Conservation (phyloP, 2,113 vertebrate species). For the Pipra filicauda region DNA sequence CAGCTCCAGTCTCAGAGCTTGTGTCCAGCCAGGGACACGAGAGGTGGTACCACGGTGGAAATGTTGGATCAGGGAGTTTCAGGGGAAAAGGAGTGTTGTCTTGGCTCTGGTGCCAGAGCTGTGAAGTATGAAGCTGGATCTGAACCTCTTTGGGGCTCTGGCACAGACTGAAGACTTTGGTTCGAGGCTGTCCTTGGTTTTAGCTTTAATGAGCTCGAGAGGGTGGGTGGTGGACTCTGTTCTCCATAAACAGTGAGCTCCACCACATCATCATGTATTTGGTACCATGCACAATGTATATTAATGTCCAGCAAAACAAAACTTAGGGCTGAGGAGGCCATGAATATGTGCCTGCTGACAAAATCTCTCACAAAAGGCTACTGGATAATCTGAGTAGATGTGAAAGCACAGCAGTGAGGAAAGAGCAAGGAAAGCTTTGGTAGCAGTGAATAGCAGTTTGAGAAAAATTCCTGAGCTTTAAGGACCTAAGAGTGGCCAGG, state of each 20-base stretch:
- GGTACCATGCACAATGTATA: not conserved
- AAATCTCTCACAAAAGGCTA: not conserved
- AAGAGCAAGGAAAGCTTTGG: not conserved
- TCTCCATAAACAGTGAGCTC: not conserved
- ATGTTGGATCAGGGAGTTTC: not conserved
- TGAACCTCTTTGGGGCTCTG: not conserved
- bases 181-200: not conserved
- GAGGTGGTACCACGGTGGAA: conserved; percentile 33
- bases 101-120: not conserved
- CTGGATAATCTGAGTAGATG: not conserved
- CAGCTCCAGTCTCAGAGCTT: not conserved
- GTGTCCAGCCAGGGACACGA: not conserved
- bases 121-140: conserved; percentile 27
- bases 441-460: not conserved
- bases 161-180: not conserved
- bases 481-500: not conserved
- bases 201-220: not conserved
- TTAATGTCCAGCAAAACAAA: not conserved
- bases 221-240: not conserved
- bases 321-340: not conserved
- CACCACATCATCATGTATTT: not conserved
- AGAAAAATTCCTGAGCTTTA: not conserved
- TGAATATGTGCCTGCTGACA: not conserved
- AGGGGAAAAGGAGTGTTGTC: not conserved
- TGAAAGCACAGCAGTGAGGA: not conserved